Base-by-base conservation (phyloP, 2,888 invertebrate species). In the Drosophila fulvimacula region DNA sequence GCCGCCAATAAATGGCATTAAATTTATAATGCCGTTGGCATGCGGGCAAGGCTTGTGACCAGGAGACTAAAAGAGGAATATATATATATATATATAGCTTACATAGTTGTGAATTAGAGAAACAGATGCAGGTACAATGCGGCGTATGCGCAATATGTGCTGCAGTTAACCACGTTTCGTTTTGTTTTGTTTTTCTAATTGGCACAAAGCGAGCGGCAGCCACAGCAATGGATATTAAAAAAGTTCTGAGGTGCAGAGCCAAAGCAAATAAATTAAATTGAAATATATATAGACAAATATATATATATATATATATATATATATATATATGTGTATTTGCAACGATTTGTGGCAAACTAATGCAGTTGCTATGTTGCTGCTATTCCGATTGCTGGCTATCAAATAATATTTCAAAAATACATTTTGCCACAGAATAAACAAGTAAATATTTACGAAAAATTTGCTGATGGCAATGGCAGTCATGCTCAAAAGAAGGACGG, bases 401-500 rank as follows among this genome's bases (percentile, higher is more conserved):
- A 66, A 81, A 74, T 76, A 76, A 63, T 80, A 69, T 73, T 56
- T 67, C 68, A 64, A 61, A 80, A 84, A 74, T 80, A 76, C 80
- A 79, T 77, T 81, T 59, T 11, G 30, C 74, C 73, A 65, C 72
- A 77, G 57, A 73, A 81, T 84, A 79, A 82, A 84, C 82, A 77
- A 81, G 74, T 70, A 83, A 83, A 84, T 83, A 82, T 81, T 81
- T 84, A 71, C 85, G 46, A 81, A 60, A 66, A 77, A 51, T 51
- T 66, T 69, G 27, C 30, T 69, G 73, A 73, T 67, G 64, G 75
- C 63, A 48, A 42, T 24, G 41, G 44, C 17, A 24, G 30, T 53
- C 27, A 5, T 42, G 49, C 32, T 34, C 32, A 19, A 46, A 27
- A 7, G 27, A 7, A 17, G 19, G 5, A 1, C 0, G 15, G 0